Conservation (phyloP, 2,888 invertebrate genomes). For the Nomada ruficornis region DNA sequence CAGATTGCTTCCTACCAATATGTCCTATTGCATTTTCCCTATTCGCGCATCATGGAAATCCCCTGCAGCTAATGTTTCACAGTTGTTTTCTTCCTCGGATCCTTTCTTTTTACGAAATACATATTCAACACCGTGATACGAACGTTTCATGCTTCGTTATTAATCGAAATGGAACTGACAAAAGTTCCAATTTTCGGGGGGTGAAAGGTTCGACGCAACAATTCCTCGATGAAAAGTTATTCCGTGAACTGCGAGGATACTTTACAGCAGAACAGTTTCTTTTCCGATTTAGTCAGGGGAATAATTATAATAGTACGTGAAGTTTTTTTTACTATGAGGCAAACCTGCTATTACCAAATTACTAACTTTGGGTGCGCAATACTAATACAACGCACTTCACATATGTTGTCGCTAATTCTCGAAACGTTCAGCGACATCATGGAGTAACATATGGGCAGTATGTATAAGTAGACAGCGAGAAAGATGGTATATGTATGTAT, state of each 20-base stretch:
- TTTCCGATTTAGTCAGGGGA: neutral
- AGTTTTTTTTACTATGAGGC: neutral
- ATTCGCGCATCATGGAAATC: constrained; percentile 4
- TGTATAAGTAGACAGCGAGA: neutral
- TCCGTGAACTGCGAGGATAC: neutral
- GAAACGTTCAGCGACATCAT: constrained; percentile 13
- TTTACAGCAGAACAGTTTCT: neutral
- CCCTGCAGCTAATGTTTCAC: neutral
- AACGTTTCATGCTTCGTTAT: too few relatives aligned
- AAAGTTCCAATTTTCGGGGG: too few relatives aligned
- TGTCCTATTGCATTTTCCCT: constrained; percentile 8
- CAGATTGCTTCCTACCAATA: constrained; percentile 34
- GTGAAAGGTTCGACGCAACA: too few relatives aligned
- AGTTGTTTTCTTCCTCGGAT: neutral
- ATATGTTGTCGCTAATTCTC: constrained; percentile 9
- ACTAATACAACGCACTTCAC: constrained; percentile 14
- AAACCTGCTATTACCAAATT: constrained; percentile 17
- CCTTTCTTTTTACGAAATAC: too few relatives aligned
- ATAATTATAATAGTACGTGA: neutral
- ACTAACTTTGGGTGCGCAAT: constrained; percentile 3
- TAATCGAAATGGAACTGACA: too few relatives aligned
- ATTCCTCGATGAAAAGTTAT: neutral
- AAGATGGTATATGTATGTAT: neutral
- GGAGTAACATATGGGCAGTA: constrained; percentile 21
- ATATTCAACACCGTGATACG: too few relatives aligned